Conservation (phyloP, 2,888 invertebrate genomes). For the Drosophila meridionalis region DNA sequence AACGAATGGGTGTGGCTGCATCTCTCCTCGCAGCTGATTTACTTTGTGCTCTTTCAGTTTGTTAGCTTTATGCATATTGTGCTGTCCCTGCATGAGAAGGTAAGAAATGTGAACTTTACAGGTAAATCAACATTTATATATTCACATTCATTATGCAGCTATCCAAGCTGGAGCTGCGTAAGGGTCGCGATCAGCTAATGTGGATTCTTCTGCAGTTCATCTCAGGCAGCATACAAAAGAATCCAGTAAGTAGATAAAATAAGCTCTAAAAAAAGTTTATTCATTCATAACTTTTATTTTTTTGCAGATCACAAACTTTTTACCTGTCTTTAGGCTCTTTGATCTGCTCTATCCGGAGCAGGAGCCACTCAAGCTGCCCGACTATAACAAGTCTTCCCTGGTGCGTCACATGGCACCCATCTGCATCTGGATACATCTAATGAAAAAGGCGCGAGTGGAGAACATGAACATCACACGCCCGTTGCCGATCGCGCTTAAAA, state of each 20-base stretch:
- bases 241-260: conserved; percentile 88
- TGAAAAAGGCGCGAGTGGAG: conserved; percentile 96
- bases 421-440: conserved; percentile 98
- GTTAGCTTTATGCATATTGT: conserved; percentile 97
- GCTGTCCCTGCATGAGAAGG: conserved; percentile 93
- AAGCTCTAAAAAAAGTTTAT: not conserved
- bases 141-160: conserved; percentile 85
- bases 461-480: conserved; percentile 91
- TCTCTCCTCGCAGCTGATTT: conserved; percentile 96
- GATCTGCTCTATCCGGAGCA: conserved; percentile 97
- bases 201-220: conserved; percentile 99
- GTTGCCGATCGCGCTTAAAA: conserved; percentile 92
- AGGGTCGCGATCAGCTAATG: conserved; percentile 99
- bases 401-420: conserved; percentile 92
- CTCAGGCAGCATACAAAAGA: conserved; percentile 97
- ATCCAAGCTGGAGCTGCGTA: conserved; percentile 91
- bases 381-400: conserved; percentile 92
- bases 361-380: conserved; percentile 95
- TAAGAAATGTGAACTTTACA: conserved; percentile 67
- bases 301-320: conserved; percentile 90
- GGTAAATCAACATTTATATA: not conserved
- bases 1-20: conserved; percentile 95
- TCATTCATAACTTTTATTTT: conserved; percentile 44
- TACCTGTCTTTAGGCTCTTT: conserved; percentile 95
- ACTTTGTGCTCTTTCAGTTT: conserved; percentile 97